Evolutionary conservation across 2,113 vertebrate genomes (phyloP).

Genomic region (Sebastes fasciatus): DNA sequence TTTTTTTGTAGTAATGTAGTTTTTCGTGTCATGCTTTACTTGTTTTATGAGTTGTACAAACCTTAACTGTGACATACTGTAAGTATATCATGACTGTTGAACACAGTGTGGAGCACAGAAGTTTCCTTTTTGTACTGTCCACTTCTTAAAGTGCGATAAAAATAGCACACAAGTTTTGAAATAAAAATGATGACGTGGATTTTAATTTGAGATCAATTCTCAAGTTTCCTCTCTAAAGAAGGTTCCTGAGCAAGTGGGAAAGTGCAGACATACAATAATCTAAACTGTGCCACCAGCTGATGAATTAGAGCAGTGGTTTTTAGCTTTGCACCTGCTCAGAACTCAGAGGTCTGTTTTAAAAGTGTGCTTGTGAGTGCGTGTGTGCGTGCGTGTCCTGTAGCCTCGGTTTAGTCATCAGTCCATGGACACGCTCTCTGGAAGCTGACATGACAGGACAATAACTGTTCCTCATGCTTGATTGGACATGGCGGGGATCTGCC

Average conservation of each 20-base stretch:
- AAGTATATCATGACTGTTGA: neutral
- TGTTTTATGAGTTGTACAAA: no score
- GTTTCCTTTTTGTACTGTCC: neutral
- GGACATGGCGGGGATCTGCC: constrained; percentile 38
- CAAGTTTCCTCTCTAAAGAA: neutral
- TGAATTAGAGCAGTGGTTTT: constrained; percentile 31
- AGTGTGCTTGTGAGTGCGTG: constrained; percentile 4
- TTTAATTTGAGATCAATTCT: constrained; percentile 38
- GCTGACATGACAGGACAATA: constrained; percentile 38
- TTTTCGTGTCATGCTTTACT: neutral
- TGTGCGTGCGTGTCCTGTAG: constrained; percentile 13
- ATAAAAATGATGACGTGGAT: constrained; percentile 22
- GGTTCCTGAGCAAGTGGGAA: constrained; percentile 12
- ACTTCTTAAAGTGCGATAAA: neutral
- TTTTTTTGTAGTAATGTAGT: neutral
- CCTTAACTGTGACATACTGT: neutral
- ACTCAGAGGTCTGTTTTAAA: neutral
- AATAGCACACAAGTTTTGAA: constrained; percentile 2
- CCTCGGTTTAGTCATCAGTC: constrained; percentile 18
- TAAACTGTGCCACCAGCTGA: constrained; percentile 46
- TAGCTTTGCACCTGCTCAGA: constrained; percentile 58
- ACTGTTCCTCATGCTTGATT: constrained; percentile 30
- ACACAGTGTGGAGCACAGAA: neutral
- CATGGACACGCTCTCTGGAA: constrained; percentile 4
- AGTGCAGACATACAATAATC: constrained; percentile 19